Evolutionary conservation across 37 sponge, comb jelly and placozoan genomes (phyloP), one percentile per base, ranked within the genome.

Genomic region (Petrosia ficiformis): DNA sequence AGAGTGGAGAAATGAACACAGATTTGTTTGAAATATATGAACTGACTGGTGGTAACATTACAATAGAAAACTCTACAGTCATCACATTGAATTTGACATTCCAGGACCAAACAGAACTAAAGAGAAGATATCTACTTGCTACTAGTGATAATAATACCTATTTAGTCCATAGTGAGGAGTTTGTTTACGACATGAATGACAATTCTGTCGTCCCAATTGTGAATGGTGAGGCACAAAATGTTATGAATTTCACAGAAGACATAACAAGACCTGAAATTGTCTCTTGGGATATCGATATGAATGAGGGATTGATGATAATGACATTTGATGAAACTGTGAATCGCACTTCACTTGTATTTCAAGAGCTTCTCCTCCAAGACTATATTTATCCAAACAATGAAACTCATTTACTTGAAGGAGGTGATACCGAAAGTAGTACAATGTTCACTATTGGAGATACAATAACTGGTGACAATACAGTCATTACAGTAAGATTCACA

Each of bases 251-350:
- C 48, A 84, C 82, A 65, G 77, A 57, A 66, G 96, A 95, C 76
- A 84, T 82, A 4, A 91, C 92, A 14, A 36, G 29, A 16, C 96
- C 96, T 2, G 30, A 57, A 5, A 64, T 95, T 8, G 82, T 88
- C 30, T 30, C 42, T 5, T 95, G 96, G 96, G 54, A 39, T 22
- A 84, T 95, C 38, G 96, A 95, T 68, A 40, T 95, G 86, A 67
- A 91, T 72, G 22, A 26, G 10, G 96, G 96, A 19, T 30, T 56
- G 6, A 26, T 89, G 39, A 61, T 25, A 37, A 71, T 95, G 1
- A 84, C 85, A 0, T 95, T 75, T 75, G 80, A 88, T 74, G 96
- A 95, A 67, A 91, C 96, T 35, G 86, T 91, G 21, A 84, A 91
- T 39, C 39, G 56, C 25, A 57, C 80, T 19, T 78, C 90, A 0